Evolutionary conservation across 2,797 vertebrate species (phyloP).

Genomic region (Graptemys geographica): DNA sequence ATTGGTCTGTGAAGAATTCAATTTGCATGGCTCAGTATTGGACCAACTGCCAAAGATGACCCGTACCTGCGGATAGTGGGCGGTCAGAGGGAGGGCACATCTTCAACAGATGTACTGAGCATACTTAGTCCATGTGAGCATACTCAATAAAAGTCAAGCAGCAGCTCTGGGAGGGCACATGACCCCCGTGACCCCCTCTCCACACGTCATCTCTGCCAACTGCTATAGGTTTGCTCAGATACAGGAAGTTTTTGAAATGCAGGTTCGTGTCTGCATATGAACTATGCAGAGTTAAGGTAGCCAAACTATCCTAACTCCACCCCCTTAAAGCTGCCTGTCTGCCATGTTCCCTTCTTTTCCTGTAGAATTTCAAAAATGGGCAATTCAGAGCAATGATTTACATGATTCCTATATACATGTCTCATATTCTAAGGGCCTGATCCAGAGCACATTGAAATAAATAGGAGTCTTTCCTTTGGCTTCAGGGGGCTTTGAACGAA

Average conservation of each 20-base stretch:
- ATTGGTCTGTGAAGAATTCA: background rate
- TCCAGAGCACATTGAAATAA: background rate
- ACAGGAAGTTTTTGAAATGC: background rate
- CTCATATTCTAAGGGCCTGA: background rate
- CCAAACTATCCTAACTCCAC: background rate
- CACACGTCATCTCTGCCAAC: background rate
- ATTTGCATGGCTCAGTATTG: background rate
- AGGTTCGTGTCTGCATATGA: background rate
- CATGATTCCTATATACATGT: accelerated
- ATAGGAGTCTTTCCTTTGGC: background rate
- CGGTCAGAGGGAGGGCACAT: background rate
- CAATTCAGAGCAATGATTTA: background rate
- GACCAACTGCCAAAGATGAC: background rate
- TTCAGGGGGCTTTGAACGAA: background rate
- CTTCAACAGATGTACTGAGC: background rate
- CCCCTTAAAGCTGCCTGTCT: background rate
- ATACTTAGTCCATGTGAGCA: background rate
- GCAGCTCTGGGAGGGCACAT: background rate
- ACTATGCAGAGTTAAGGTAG: background rate
- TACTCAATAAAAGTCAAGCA: background rate
- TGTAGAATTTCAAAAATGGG: background rate
- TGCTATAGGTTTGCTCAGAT: background rate
- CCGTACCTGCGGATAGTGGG: background rate
- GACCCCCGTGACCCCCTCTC: background rate
- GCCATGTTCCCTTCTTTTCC: background rate